Conservation (phyloP, 2,797 vertebrate genomes). For the Gallinago nigripennis region DNA sequence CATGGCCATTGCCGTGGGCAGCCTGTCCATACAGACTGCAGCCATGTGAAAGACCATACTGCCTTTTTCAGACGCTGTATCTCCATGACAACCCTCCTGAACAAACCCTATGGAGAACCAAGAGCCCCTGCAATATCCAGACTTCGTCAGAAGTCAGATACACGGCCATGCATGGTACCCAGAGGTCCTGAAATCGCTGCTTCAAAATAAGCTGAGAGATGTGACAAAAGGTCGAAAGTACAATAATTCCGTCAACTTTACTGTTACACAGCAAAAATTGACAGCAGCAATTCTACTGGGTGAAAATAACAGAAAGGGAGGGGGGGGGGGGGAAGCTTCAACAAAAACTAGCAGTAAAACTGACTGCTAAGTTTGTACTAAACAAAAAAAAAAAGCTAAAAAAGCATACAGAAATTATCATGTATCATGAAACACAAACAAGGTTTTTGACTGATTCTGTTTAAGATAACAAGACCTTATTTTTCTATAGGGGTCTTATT, state of each 20-base stretch:
- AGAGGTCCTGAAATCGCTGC: background rate
- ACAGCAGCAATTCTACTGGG: background rate
- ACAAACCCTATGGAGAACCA: background rate
- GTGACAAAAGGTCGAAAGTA: background rate
- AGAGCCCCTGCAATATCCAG: background rate
- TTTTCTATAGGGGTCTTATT: background rate
- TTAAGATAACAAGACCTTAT: background rate
- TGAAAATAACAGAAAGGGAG: background rate
- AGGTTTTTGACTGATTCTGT: background rate
- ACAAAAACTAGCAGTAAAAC: background rate
- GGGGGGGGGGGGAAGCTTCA: background rate
- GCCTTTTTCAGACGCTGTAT: background rate
- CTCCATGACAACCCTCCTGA: background rate
- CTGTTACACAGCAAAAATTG: background rate
- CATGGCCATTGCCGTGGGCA: background rate
- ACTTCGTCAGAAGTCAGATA: background rate
- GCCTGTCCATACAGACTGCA: background rate
- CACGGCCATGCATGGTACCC: fast-evolving
- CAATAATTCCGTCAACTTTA: background rate
- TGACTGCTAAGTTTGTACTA: background rate
- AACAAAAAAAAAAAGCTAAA: background rate
- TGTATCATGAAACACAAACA: background rate
- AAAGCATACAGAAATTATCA: background rate
- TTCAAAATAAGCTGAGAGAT: background rate
- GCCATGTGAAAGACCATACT: background rate